Evolutionary conservation across 2,888 invertebrate species (phyloP), one percentile per base, ranked within the genome.

Genomic region (Craniophora ligustri): DNA sequence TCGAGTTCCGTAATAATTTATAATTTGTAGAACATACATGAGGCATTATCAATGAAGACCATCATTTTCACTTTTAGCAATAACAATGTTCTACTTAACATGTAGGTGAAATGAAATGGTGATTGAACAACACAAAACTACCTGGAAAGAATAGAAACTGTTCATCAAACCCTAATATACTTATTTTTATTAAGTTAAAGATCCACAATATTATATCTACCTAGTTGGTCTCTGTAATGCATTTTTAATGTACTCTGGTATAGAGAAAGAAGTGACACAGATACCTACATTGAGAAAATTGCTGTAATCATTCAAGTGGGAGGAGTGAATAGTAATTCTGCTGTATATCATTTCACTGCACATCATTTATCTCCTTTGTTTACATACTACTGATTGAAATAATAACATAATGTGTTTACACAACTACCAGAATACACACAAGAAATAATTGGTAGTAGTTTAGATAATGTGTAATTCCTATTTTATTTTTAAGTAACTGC

Each of bases 21-120:
- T 61, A 47, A 72, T 53, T 49, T 58, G 38, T 56, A 50, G 16
- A 40, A 45, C 50, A 30, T 54, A 44, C 42, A 38, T 40, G 57
- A 19, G 10, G 59, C 38, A 15, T 53, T 63, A 53, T 26, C 18
- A 61, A 47, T 50, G 26, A 15, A 34, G n/a, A 51, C 26, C 11
- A 53, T 49, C 42, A 44, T 46, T 61, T 56, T 38, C 23, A 16
- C 36, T 55, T 61, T 67, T 68, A 56, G 49, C 46, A 58, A 47
- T 51, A 45, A 54, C 51, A 64, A 49, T 81, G 85, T 77, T 58
- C 82, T 65, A 84, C 62, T 82, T 82, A 76, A 39, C 56, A 88
- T 78, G 78, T 87, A 85, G 86, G 86, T 83, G 78, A 81, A 79
- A 65, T 77, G 78, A 71, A 76, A 86, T 86, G 85, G 80, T 85